Evolutionary conservation across 2,797 vertebrate genomes (phyloP), one percentile per base, ranked within the genome.

Genomic region (Sebastes nivosus): DNA sequence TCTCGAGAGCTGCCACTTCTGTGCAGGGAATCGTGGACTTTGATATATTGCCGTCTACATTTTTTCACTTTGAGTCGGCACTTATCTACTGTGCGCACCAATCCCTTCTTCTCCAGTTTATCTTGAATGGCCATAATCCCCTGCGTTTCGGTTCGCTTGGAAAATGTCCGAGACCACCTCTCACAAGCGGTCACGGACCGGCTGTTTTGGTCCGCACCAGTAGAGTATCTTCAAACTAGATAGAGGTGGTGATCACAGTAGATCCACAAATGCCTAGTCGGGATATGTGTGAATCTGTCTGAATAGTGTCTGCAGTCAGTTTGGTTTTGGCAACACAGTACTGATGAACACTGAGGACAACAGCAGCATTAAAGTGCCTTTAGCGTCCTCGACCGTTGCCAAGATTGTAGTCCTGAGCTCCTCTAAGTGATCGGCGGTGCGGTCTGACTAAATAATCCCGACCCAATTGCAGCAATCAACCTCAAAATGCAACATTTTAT

Each of bases 391-490:
- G n/a, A 20, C 18, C 24, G 75, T 9, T 11, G 52, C 61, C 25
- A 50, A 54, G 46, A 61, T 60, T 60, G 38, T 5, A 61, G 32
- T 20, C 30, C 29, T 24, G 29, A 14, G 4, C 18, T 69, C 6
- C 3, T 38, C 18, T 24, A 8, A 58, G 71, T 24, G 61, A 78
- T 36, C 42, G 7, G 74, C 1, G 0, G 2, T n/a, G 69, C 18
- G 0, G 29, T 18, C 58, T 55, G 38, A 61, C 54, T n/a, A 36
- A 75, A 69, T 29, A 68, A 71, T 69, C 67, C 66, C 10, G n/a
- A 38, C 50, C 60, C 52, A 24, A 75, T 22, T 75, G 58, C 65
- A 81, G 74, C 38, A 85, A 87, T 70, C 67, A 14, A 72, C 54
- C 58, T 24, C 11, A 2, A 83, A 80, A 80, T 58, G 64, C 32